phyloP scores from a whole-genome alignment of 2,888 invertebrate genomes.

The Ferrisia virgata region DNA sequence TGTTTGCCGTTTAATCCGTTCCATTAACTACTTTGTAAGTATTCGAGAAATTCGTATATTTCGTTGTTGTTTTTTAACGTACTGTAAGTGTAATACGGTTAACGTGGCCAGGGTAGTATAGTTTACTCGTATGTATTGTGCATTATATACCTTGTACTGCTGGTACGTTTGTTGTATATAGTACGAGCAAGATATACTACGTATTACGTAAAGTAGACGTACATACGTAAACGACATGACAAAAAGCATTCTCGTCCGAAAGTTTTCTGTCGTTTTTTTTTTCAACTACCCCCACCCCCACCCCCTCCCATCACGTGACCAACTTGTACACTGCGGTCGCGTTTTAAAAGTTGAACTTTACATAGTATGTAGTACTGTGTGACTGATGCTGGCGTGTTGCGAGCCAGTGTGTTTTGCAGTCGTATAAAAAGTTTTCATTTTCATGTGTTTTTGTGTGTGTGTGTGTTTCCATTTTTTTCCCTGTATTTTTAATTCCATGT shows the following conservation, averaged over 20 bases:
- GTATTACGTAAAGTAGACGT: neutral
- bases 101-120: too few species aligned
- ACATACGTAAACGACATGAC: neutral
- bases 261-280: neutral
- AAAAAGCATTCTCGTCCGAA: neutral
- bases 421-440: neutral
- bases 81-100: too few species aligned
- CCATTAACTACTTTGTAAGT: slow-evolving; percentile 36
- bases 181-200: neutral
- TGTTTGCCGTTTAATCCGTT: slow-evolving; percentile 32
- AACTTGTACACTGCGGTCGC: neutral
- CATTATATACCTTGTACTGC: too few species aligned
- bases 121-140: too few species aligned
- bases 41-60: slow-evolving; percentile 4
- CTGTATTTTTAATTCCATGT: too few species aligned
- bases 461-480: neutral
- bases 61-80: neutral
- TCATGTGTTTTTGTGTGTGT: too few species aligned
- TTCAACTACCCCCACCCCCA: too few species aligned
- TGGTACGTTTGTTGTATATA: too few species aligned
- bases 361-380: neutral
- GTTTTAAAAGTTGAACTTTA: neutral
- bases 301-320: too few species aligned
- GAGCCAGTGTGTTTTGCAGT: neutral
- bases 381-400: neutral